Conservation (phyloP, 2,888 invertebrate species). For the Archaeoteleia sp. region DNA sequence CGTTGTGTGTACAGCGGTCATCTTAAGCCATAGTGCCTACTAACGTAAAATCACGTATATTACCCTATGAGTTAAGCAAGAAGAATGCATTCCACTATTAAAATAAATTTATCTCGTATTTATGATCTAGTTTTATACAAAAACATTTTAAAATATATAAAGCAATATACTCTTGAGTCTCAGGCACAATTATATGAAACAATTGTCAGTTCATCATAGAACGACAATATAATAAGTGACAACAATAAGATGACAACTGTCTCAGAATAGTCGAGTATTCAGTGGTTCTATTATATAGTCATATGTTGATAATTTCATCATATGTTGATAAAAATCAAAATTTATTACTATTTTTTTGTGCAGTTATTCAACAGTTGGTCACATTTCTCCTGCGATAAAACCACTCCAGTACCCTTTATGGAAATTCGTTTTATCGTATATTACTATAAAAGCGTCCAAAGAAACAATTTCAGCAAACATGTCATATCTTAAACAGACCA, state of each 20-base stretch:
- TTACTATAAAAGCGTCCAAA: slow-evolving; percentile 5
- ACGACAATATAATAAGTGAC: no score
- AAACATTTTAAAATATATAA: no score
- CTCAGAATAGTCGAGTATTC: no score
- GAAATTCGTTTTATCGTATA: slow-evolving; percentile 12
- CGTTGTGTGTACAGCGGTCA: slow-evolving; percentile 31
- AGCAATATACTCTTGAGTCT: no score
- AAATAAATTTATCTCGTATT: no score
- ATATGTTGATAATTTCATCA: slow-evolving; percentile 13
- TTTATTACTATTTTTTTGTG: slow-evolving; percentile 23
- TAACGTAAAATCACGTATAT: slow-evolving; percentile 13
- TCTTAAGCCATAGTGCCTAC: slow-evolving; percentile 3
- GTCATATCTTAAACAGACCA: slow-evolving; percentile 5
- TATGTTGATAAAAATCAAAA: slow-evolving; percentile 2
- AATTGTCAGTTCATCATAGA: no score
- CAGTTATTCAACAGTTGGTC: slow-evolving; percentile 27
- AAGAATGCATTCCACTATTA: slow-evolving; percentile 7
- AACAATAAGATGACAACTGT: no score
- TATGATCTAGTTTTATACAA: no score
- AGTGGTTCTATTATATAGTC: slow-evolving; percentile 2
- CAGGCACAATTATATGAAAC: no score
- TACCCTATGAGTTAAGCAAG: not conserved
- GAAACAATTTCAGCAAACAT: slow-evolving; percentile 2
- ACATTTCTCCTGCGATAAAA: slow-evolving; percentile 18
- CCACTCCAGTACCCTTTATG: slow-evolving; percentile 9